Evolutionary conservation across 2,797 vertebrate species (phyloP).

Genomic region (Geotria australis): DNA sequence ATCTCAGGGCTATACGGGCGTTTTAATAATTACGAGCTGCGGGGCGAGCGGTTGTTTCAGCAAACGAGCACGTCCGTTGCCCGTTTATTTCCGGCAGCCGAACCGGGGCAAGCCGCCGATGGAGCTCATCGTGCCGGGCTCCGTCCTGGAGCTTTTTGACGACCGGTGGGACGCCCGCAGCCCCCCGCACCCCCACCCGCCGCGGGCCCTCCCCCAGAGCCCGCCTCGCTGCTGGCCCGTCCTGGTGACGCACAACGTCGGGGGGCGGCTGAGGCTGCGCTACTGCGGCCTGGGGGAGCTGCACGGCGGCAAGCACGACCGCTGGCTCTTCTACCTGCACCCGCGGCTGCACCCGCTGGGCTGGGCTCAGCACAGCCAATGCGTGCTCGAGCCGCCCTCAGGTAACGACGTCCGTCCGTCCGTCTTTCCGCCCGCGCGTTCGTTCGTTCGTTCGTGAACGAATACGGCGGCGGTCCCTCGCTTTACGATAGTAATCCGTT

Average conservation of each 20-base stretch:
- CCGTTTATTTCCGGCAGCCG: constrained; percentile 16
- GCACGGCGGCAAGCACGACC: constrained; percentile 16
- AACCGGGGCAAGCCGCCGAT: constrained; percentile 55
- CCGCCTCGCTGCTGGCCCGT: constrained; percentile 38
- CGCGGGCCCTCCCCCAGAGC: constrained; percentile 12
- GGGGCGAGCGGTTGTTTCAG: no score
- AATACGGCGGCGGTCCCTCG: no score
- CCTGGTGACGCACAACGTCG: constrained; percentile 50
- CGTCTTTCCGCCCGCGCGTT: no score
- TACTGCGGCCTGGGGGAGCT: constrained; percentile 38
- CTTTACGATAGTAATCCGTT: no score
- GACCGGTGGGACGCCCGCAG: no score
- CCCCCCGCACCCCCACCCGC: no score
- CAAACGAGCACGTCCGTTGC: no score
- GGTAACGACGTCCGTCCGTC: constrained; percentile 23
- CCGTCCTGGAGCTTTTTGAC: constrained; percentile 30
- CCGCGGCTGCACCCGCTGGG: constrained; percentile 62
- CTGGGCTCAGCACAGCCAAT: constrained; percentile 48
- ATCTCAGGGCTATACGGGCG: no score
- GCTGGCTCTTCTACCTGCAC: constrained; percentile 68
- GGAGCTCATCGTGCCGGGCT: constrained; percentile 51
- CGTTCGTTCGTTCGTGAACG: no score
- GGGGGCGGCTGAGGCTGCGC: constrained; percentile 45
- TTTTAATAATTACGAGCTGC: no score
- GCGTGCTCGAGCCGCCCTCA: constrained; percentile 36